Base-by-base conservation (phyloP, 2,113 vertebrate species). In the Camelus bactrianus region DNA sequence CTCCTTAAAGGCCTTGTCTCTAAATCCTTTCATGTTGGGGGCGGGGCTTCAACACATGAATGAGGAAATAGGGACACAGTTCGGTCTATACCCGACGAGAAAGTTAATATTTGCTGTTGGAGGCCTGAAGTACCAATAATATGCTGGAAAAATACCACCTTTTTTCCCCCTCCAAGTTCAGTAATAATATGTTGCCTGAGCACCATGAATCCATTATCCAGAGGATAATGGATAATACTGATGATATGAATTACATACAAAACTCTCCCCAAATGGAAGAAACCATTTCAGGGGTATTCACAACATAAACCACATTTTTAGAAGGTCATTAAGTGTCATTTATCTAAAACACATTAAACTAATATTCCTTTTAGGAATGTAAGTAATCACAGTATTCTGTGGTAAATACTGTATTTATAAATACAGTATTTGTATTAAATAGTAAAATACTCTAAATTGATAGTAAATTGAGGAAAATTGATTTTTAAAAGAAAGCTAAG, bases 221-320 rank as follows among this genome's bases (percentile, higher is more conserved):
- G 38, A 42, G 38, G 38, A 42, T 42, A 42, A 42, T 42, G 38
- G 38, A 42, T 46, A 26, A 19, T 62, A 69, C 14, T 81, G 10
- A 70, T 42, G 30, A 42, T 50, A 38, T 50, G 28, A 58, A n/a
- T 70, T 81, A 64, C 15, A 24, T 69, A 42, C 1, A 70, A 54
- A 94, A 87, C 30, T 73, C 42, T 52, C 38, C 54, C 65, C 65
- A 48, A 73, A 16, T 79, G 84, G 42, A 94, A 81, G 13, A 79
- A 69, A 35, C 24, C 22, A 69, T 50, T 82, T 93, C n/a, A 88
- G 20, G 24, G 26, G 6, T 20, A 4, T 89, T 89, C n/a, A 73
- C 52, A 86, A n/a, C 32, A 75, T 28, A 92, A 87, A 46, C 52
- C 52, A 70, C 42, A 48, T 60, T 92, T 91, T 95, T 90, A 79